These are phyloP conservation scores for Spialia ferax DNA, from an alignment of 2,888 invertebrate species.

Conservation along the genomic window DNA sequence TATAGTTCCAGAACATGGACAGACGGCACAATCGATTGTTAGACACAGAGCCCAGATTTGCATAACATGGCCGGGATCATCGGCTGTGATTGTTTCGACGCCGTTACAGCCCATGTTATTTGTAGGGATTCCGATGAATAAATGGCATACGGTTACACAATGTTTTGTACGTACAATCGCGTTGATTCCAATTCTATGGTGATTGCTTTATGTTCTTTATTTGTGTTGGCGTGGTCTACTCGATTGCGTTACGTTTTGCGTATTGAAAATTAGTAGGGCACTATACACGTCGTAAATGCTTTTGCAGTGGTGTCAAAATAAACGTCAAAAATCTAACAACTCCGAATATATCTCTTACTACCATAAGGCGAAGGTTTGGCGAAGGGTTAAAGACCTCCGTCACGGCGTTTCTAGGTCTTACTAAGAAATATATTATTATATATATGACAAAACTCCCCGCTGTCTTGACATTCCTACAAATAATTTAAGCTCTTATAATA, in stretches of 20 bases:
- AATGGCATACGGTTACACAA: conserved; percentile 60
- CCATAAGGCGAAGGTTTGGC: too few relatives aligned
- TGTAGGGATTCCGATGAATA: conserved; percentile 77
- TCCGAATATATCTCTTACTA: too few relatives aligned
- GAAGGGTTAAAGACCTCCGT: too few relatives aligned
- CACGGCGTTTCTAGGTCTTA: too few relatives aligned
- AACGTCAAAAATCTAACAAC: too few relatives aligned
- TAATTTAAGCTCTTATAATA: too few relatives aligned
- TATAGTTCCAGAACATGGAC: conserved; percentile 57
- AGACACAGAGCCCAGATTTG: conserved; percentile 78
- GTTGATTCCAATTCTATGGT: conserved; percentile 37
- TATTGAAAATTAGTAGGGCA: too few relatives aligned
- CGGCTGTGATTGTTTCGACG: conserved; percentile 79
- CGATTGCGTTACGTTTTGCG: neutral
- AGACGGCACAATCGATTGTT: conserved; percentile 72
- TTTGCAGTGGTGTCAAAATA: too few relatives aligned
- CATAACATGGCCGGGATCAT: conserved; percentile 80
- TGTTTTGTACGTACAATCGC: conserved; percentile 53
- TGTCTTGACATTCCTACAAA: too few relatives aligned
- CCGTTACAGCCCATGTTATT: conserved; percentile 78
- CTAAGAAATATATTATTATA: too few relatives aligned
- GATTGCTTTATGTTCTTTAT: conserved; percentile 2
- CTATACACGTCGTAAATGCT: too few relatives aligned
- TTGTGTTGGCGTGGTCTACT: neutral
- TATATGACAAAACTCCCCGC: too few relatives aligned